Evolutionary conservation across 2,888 invertebrate genomes (phyloP), one percentile per base, ranked within the genome.

Genomic region (Drosophila borealis): DNA sequence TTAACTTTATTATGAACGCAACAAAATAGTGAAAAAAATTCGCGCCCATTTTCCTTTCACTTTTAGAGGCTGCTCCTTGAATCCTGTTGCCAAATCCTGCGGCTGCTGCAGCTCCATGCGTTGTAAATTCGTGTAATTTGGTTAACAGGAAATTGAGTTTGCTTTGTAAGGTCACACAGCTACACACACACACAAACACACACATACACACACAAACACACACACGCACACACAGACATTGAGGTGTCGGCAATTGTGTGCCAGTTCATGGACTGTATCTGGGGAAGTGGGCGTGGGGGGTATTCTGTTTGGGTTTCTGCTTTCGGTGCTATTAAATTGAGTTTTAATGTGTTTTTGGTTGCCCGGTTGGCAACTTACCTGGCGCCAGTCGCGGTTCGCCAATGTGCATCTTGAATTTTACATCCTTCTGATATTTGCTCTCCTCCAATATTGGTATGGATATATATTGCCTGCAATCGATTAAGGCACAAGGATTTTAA

Each of bases 351-450:
- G 37, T 50, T 65, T 42, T 66, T 60, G 69, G 62, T 50, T 61
- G 56, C 56, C 44, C 17, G 67, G 59, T 54, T 33, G 62, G 19
- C 21, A 57, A 78, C 84, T 95, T 95, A 97, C 97, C 97, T 94
- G 96, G 97, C 82, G 97, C 94, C 91, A 97, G 94, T 90, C 96
- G 95, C 13, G 99, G 99, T 81, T 97, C 96, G 9, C 96, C 97
- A 29, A 99, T 93, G 91, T 98, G 97, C 13, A 99, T 96, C 93
- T 96, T 97, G 93, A 99, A 98, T 21, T 96, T 94, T 36, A 98
- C 97, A 91, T 98, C 97, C 92, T 99, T 98, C 93, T 99, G 98
- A 92, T 99, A 99, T 91, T 98, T 98, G 93, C 99, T 99, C 91
- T 98, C 98, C 93, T 99, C 99, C 79, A 97, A 95, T 74, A 99